Evolutionary conservation across 2,797 vertebrate species (phyloP).

Genomic region (Macropus fuliginosus): DNA sequence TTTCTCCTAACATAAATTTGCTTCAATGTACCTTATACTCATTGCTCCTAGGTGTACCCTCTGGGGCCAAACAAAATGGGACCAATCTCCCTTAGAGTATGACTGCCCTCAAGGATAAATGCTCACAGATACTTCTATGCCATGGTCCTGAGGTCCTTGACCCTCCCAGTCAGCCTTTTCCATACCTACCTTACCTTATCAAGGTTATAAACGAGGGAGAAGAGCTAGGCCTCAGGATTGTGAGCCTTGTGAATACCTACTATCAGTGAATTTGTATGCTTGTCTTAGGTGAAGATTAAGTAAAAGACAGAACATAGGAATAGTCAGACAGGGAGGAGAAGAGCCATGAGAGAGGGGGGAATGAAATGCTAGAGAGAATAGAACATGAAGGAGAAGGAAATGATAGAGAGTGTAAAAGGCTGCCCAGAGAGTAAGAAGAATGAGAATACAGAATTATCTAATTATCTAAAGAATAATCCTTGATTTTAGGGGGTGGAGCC

Average conservation of each 20-base stretch:
- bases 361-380: not conserved
- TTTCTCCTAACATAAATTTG: not conserved
- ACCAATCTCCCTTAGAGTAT: not conserved
- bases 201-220: not conserved
- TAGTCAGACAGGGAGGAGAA: not conserved
- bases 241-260: not conserved
- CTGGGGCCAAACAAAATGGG: not conserved
- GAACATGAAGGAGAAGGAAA: not conserved
- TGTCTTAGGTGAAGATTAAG: not conserved
- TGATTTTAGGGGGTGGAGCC: not conserved
- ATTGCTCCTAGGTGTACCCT: not conserved
- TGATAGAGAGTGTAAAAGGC: not conserved
- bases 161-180: not conserved
- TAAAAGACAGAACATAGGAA: not conserved
- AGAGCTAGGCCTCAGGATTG: not conserved
- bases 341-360: not conserved
- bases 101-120: not conserved
- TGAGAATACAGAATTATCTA: not conserved
- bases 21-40: not conserved
- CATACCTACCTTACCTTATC: not conserved
- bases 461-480: not conserved
- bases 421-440: not conserved
- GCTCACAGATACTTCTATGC: not conserved
- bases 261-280: not conserved
- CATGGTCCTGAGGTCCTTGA: not conserved